A percentile compares a stretch with the other conserved stretches of the same genome.
Conservation (phyloP, 1,140 invertebrate genomes). For the Drosophila pectinifera region DNA sequence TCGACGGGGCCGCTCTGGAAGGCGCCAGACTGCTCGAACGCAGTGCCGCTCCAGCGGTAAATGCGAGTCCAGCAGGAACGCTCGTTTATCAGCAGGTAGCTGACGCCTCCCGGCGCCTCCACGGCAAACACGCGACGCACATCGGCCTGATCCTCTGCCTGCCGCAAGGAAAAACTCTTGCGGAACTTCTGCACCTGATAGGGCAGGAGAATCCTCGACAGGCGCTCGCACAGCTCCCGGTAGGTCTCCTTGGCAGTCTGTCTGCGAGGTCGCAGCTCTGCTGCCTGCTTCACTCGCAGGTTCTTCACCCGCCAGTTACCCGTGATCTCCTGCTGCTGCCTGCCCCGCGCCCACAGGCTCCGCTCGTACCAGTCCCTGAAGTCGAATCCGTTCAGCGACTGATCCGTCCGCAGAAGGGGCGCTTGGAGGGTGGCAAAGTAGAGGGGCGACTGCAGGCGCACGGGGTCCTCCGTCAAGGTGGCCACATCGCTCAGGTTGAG, state of each 20-base stretch:
- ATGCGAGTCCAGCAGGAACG: conserved; percentile 60
- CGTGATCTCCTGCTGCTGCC: conserved; percentile 50
- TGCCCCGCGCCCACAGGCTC: conserved; percentile 53
- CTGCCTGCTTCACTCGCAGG: conserved; percentile 51
- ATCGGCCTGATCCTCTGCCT: conserved; percentile 24
- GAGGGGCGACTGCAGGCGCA: conserved; percentile 66
- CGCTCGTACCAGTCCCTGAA: conserved; percentile 63
- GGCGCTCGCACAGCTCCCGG: conserved; percentile 37
- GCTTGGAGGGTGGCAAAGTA: conserved; percentile 59
- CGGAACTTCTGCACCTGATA: conserved; percentile 54
- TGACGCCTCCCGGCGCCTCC: conserved; percentile 2
- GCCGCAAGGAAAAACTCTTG: conserved; percentile 33
- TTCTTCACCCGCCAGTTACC: conserved; percentile 74
- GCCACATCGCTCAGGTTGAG: conserved; percentile 67
- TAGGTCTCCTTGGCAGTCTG: conserved; percentile 37
- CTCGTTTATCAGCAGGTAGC: conserved; percentile 72
- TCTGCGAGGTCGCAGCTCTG: conserved; percentile 32
- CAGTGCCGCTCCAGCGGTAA: conserved; percentile 56
- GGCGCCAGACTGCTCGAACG: conserved; percentile 23
- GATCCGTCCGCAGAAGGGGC: conserved; percentile 41
- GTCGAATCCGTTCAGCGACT: conserved; percentile 65
- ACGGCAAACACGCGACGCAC: conserved; percentile 58
- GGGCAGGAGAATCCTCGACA: conserved; percentile 48
- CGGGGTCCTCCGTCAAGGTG: conserved; percentile 28
- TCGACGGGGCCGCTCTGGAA: conserved; percentile 68